A percentile compares a stretch with the other conserved stretches of the same genome.
Conservation (phyloP, 2,113 vertebrate species). For the Apteryx owenii region DNA sequence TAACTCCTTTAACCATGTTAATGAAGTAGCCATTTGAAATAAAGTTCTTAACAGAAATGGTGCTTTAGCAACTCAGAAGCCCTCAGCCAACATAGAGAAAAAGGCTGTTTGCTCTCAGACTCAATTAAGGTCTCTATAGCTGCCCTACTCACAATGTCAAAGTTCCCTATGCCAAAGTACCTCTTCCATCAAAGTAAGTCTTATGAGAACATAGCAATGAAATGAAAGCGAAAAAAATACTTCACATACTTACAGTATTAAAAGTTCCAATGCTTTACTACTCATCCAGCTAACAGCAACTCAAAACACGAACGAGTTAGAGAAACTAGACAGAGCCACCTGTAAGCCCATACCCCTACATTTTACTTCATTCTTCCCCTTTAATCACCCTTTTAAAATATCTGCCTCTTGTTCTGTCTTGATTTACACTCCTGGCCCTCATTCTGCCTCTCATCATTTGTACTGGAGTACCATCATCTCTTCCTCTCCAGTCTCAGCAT, state of each 20-base stretch:
- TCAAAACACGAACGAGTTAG: neutral
- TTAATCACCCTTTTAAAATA: neutral
- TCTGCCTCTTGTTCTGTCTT: neutral
- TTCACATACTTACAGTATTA: neutral
- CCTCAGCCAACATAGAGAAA: neutral
- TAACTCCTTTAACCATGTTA: neutral
- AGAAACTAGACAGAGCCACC: neutral
- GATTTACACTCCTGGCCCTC: neutral
- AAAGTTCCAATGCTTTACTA: neutral
- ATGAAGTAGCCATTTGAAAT: neutral
- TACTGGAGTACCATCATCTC: neutral
- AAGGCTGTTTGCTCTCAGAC: neutral
- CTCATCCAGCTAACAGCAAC: neutral
- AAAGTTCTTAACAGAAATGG: neutral
- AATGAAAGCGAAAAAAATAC: neutral
- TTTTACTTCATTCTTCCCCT: neutral
- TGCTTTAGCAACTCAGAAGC: neutral
- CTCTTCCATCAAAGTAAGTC: neutral
- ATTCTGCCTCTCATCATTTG: neutral
- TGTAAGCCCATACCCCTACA: rapidly evolving
- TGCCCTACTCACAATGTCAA: neutral
- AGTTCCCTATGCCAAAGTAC: neutral
- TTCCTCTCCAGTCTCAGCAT: neutral
- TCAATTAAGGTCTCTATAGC: neutral
- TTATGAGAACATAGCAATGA: neutral